Conservation (phyloP, 2,888 invertebrate genomes). For the Cryptophagus acutangulus region DNA sequence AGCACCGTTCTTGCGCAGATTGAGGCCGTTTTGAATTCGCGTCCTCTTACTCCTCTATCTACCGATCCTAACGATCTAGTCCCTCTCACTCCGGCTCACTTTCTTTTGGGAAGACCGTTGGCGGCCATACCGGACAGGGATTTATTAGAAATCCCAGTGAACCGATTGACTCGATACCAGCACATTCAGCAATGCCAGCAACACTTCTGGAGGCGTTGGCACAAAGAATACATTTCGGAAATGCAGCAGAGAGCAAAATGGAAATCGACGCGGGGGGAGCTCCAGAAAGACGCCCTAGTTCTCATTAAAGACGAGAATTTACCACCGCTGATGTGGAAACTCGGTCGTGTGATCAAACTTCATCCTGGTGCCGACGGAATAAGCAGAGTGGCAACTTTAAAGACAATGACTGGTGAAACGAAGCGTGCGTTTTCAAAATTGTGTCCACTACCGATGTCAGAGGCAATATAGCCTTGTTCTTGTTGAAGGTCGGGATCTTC, state of each 20-base stretch:
- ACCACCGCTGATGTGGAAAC: not conserved
- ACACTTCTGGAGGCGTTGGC: constrained; percentile 20
- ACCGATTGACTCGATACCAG: constrained; percentile 17
- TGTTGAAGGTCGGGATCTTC: too few species aligned
- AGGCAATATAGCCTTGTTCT: too few species aligned
- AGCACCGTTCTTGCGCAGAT: not conserved
- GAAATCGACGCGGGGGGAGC: not conserved
- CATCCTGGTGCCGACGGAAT: not conserved
- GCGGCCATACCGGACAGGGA: constrained; percentile 19
- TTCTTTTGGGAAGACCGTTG: constrained; percentile 23
- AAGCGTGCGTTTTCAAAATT: not conserved
- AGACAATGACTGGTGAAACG: not conserved
- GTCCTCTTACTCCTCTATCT: not conserved
- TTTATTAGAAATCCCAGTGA: constrained; percentile 3
- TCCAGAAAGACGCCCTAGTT: not conserved
- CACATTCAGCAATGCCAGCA: constrained; percentile 15
- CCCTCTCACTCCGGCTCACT: constrained; percentile 11
- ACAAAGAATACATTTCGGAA: constrained; percentile 13
- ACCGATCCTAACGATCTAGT: not conserved
- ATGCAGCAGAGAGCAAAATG: constrained; percentile 19
- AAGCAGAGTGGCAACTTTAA: not conserved
- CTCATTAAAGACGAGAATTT: constrained; percentile 1
- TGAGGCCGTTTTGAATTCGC: not conserved
- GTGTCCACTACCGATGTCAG: constrained; percentile 2
- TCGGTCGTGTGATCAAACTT: not conserved